Base-by-base conservation (phyloP, 1,140 invertebrate genomes). In the Caenorhabditis latens region DNA sequence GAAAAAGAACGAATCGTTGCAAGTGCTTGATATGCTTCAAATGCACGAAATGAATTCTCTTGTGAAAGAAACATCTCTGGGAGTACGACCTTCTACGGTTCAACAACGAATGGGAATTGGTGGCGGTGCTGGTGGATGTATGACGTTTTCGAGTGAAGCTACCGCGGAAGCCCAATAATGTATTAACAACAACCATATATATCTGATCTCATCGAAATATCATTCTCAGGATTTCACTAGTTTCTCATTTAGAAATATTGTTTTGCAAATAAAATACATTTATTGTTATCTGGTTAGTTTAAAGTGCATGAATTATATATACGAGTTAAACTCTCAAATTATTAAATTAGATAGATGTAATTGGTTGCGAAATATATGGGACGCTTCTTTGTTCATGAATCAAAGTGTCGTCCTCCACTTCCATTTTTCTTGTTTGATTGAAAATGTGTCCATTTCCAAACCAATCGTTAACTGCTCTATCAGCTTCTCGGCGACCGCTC, bases 1-100 rank as follows among this genome's bases (percentile, higher is more conserved):
- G 19, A 92, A 92, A 84, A 92, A 92, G 85, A 92, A 92, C 65
- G 91, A 92, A 88, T 92, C 91, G 19, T 86, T 92, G 53, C 88
- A 91, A 85, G 88, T 90, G 32, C 87, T 91, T 43, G 91, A 92
- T 50, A 92, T 92, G 90, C 91, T 92, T 71, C 91, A 92, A 84
- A 84, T 92, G 13, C 92, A 92, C 71, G 89, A 57, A 63, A 61
- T 92, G 21, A 92, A 92, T 86, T 86, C 89, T 13, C 84, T 92
- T 19, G 91, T 92, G 32, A 91, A 89, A 84, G 91, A 92, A 86
- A 92, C 92, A 8, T 87, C 91, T 16, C 88, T 92, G 14, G 91
- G 91, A 7, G 19, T 24, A 32, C 43, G 86, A 86, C 65, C 71
- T 9, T 79, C 71, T 11, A 50, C 43, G 0, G 43, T 79, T 50